Evolutionary conservation across 2,797 vertebrate species (phyloP), one percentile per base, ranked within the genome.

Genomic region (Diglossa cyanea): DNA sequence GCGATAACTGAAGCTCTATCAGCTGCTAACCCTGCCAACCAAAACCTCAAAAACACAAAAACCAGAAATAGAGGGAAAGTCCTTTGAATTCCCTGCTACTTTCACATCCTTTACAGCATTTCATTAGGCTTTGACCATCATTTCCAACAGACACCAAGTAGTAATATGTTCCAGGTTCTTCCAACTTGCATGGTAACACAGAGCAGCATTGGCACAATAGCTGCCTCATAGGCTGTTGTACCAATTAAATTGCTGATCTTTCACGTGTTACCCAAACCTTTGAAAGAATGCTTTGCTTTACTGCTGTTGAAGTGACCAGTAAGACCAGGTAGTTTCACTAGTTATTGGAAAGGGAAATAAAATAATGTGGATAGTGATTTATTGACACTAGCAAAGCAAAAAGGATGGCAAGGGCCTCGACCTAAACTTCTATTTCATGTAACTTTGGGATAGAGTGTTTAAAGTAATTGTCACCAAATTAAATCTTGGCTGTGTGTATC

Each of bases 31-130:
- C 23, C 28, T 77, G 58, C 45, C 62, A 90, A 89, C 20, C 18
- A 86, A 94, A 93, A 70, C 51, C 65, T 88, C 61, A 86, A 72
- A 90, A 94, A 58, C 50, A 72, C 14, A 60, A 67, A 86, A 88
- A 44, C 15, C 39, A 95, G 72, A 88, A 93, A 80, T 1, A 80
- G 70, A 72, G 61, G 73, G 85, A 78, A 95, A 94, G 28, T 88
- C 82, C 68, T 85, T 57, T 68, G 50, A 50, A 28, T 86, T 94
- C 87, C 88, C n/a, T 65, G 31, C 31, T 86, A 72, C 62, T 93
- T 95, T 90, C 79, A 88, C 44, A 90, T 93, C 84, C 48, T 40
- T 89, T 92, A 62, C 0, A 4, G 33, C 37, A 66, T 76, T 85
- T 86, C 20, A 25, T 62, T 83, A 31, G 72, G 37, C 23, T 90